Percentiles rank a stretch among this genome's conserved stretches.
These are phyloP conservation scores for Notechis scutatus DNA, from an alignment of 2,113 vertebrate species.

Conservation along the genomic window DNA sequence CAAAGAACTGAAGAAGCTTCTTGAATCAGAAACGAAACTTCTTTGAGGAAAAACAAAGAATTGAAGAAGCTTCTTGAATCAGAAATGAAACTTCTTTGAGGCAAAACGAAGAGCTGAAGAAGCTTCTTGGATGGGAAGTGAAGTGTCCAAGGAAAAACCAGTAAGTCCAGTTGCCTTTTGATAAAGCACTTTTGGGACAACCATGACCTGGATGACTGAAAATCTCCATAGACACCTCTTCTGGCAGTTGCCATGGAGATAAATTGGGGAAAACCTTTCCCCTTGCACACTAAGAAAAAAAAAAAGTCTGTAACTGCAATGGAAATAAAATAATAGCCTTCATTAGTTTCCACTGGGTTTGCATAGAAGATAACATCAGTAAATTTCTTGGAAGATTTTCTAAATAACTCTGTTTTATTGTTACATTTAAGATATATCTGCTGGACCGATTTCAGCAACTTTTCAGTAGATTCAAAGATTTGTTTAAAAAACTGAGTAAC, in stretches of 20 bases:
- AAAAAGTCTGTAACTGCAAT: not conserved
- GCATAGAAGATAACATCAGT: not conserved
- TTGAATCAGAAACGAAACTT: too few species aligned
- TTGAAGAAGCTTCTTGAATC: too few species aligned
- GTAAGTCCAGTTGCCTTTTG: not conserved
- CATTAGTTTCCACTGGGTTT: not conserved
- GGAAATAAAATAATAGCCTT: not conserved
- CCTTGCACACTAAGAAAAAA: not conserved
- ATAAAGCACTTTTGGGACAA: not conserved
- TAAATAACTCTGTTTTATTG: not conserved
- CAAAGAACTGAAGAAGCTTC: too few species aligned
- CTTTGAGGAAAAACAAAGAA: too few species aligned
- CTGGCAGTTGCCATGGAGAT: not conserved
- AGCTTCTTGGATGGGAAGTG: too few species aligned
- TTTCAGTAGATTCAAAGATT: not conserved
- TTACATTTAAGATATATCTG: not conserved
- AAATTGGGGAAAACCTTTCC: not conserved
- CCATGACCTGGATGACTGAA: not conserved
- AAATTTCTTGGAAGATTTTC: not conserved
- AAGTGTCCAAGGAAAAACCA: not conserved
- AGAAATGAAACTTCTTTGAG: too few species aligned
- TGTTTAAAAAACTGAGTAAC: not conserved
- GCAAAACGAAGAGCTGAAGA: too few species aligned
- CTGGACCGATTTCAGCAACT: not conserved
- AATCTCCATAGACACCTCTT: not conserved